A percentile compares a stretch with the other conserved stretches of the same genome.
Evolutionary conservation across 2,797 vertebrate genomes (phyloP).

Genomic region (Rhinophrynus dorsalis): DNA sequence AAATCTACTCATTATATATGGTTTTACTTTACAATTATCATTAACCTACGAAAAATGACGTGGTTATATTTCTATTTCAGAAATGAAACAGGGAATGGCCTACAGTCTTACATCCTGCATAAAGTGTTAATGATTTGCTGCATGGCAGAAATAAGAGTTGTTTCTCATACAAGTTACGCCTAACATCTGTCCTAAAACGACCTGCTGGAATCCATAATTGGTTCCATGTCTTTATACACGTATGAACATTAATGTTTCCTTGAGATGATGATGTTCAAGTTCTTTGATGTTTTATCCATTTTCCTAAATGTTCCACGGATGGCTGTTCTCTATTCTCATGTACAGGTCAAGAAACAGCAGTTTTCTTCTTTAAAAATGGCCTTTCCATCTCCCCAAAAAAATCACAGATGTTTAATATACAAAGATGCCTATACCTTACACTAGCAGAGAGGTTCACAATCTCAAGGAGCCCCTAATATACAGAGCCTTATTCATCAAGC

Average conservation of each 20-base stretch:
- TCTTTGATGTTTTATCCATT: conserved; percentile 37
- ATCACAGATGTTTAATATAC: no score
- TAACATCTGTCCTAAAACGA: conserved; percentile 45
- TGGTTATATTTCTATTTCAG: no score
- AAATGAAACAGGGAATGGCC: neutral
- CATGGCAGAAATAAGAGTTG: conserved; percentile 6
- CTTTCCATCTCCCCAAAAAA: no score
- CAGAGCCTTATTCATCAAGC: no score
- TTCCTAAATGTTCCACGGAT: conserved; percentile 28
- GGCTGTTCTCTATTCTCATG: conserved; percentile 18
- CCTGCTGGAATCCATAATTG: conserved; percentile 39
- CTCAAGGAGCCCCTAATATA: no score
- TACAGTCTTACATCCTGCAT: neutral
- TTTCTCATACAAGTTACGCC: conserved; percentile 17
- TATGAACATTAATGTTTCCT: conserved; percentile 22
- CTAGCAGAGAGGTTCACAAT: no score
- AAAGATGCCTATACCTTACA: no score
- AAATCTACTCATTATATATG: no score
- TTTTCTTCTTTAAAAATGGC: no score
- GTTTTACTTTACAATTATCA: neutral
- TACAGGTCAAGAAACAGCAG: conserved; percentile 16
- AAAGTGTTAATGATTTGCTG: conserved; percentile 31
- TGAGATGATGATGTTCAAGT: conserved; percentile 19
- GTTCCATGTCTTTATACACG: conserved; percentile 31
- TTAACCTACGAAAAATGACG: neutral